Base-by-base conservation (phyloP, 2,797 vertebrate genomes). In the Bradypus variegatus region DNA sequence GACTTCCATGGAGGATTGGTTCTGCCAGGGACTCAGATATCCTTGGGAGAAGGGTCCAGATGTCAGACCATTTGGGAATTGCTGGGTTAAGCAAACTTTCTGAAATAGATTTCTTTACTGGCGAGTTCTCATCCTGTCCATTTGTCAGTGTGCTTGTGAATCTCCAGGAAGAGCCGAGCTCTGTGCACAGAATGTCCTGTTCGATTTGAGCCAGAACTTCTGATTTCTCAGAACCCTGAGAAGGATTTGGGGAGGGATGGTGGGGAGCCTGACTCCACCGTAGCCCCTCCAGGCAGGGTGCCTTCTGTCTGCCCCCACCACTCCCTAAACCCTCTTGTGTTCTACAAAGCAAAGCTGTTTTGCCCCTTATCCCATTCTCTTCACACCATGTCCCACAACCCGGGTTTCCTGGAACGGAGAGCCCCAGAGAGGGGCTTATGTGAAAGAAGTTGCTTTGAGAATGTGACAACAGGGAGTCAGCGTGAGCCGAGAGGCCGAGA, bases 121-220 rank as follows among this genome's bases (percentile, higher is more conserved):
- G 36, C 33, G 13, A 31, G 3, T 9, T 78, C 45, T 79, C 38
- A 36, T 27, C 29, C 14, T 2, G 75, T 33, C 29, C 38, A 23
- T n/a, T 77, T n/a, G 15, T 31, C 31, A 33, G 11, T 33, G 1
- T 4, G 19, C 11, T 6, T 45, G 9, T 3, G 25, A 16, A 3
- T 53, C 53, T 58, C 36, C 12, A 38, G 73, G 55, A 41, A 9
- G 50, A 36, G 25, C 12, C n/a, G 2, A 31, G 38, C n/a, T 23
- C 16, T 29, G 5, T 6, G 1, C 70, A 5, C 15, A 19, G 8
- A 11, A 29, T 6, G 10, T 15, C n/a, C 18, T 0, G 1, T 11
- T 4, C 18, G 25, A 45, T 5, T 4, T 31, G 36, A 76, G 58
- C 45, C 8, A 4, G 21, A 18, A 6, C 12, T 62, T 31, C 14